Evolutionary conservation across 1,140 invertebrate genomes (phyloP), one percentile per base, ranked within the genome.

Genomic region (Drosophila punjabiensis): DNA sequence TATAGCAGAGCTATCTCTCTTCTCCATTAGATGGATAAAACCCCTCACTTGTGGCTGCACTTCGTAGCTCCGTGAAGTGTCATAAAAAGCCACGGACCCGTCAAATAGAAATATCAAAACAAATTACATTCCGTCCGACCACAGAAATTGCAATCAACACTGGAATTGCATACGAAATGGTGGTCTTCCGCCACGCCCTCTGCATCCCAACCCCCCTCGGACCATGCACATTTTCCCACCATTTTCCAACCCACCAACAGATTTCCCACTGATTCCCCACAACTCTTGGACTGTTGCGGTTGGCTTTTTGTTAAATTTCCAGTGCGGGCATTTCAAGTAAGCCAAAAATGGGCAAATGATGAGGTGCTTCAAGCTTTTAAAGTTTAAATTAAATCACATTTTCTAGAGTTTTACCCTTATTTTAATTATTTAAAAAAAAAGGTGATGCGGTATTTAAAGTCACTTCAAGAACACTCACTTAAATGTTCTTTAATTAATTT

Each of bases 31-130:
- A 20, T 13, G 1, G 33, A 5, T 55, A 16, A 35, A 56, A 37
- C 18, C 53, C 14, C 53, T 11, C 5, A 24, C 20, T 5, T 16
- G 14, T 37, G 20, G 14, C 33, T 1, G 6, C 10, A 24, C 24
- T 24, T 56, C 5, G 33, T 10, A 16, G 8, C 5, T 7, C 37
- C 10, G 13, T 6, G 18, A 16, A 13, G 37, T 30, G 68, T 30
- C 33, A 39, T 30, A 37, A 56, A 48, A 39, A 39, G 5, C 53
- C 53, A 43, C 53, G 43, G 13, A 52, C 30, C 55, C 53, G 35
- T 43, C 70, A 61, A 71, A 74, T 73, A 43, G 35, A 74, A 73
- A 71, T 73, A 52, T 71, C 67, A 60, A 48, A 74, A 53, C 45
- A 43, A 53, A 73, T 73, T 73, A 73, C 55, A 61, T 43, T 45